phyloP scores from a whole-genome alignment of 2,888 invertebrate species.

The Ormyrus thymus region DNA sequence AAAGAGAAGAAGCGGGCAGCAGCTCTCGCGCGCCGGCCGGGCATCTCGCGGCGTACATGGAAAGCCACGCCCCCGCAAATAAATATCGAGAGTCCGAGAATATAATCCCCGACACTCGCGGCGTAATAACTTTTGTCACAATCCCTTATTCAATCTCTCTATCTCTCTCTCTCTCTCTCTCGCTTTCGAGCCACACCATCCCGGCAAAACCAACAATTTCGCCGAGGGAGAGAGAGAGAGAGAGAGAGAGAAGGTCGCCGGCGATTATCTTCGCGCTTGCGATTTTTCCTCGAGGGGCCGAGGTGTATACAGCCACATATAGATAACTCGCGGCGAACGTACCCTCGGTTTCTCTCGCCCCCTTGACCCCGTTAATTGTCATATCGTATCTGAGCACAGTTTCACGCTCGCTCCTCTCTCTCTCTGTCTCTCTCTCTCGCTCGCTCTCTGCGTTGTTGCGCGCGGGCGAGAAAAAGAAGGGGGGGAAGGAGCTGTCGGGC shows the following conservation, averaged over 20 bases:
- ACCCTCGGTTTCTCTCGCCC: slow-evolving; percentile 51
- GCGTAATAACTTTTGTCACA: slow-evolving; percentile 58
- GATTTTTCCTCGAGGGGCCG: slow-evolving; percentile 40
- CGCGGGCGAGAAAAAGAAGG: slow-evolving; percentile 54
- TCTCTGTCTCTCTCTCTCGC: slow-evolving; percentile 32
- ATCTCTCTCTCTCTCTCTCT: slow-evolving; percentile 24
- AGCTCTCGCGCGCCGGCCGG: too few relatives aligned
- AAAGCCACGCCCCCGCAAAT: slow-evolving; percentile 50
- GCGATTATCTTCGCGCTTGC: slow-evolving; percentile 38
- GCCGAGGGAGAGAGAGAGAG: background rate
- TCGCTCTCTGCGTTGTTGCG: slow-evolving; percentile 15
- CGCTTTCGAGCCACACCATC: slow-evolving; percentile 48
- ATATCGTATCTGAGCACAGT: slow-evolving; percentile 65
- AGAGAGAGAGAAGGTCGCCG: slow-evolving; percentile 27
- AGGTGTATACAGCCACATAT: background rate
- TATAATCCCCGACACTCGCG: slow-evolving; percentile 48
- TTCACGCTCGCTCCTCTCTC: slow-evolving; percentile 25
- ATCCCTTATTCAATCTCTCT: slow-evolving; percentile 56
- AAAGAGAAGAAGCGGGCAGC: too few relatives aligned
- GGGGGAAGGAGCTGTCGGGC: slow-evolving; percentile 53
- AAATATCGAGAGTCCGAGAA: slow-evolving; percentile 46
- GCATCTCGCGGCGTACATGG: too few relatives aligned
- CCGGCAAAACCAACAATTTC: slow-evolving; percentile 54
- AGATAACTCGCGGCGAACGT: background rate
- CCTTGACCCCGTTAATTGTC: slow-evolving; percentile 72